Evolutionary conservation across 2,888 invertebrate species (phyloP).

Genomic region (Tipula lateralis): DNA sequence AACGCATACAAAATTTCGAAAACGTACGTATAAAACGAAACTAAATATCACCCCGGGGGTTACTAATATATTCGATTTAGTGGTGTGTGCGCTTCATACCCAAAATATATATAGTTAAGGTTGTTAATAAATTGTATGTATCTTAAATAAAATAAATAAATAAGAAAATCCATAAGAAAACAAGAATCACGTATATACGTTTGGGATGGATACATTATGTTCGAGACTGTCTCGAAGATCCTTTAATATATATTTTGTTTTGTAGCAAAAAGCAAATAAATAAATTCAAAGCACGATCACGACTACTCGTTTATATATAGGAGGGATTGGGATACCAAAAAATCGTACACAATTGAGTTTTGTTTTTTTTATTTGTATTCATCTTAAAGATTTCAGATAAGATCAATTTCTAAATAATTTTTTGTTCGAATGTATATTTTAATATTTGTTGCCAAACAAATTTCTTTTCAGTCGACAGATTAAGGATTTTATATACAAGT

Average conservation of each 20-base stretch:
- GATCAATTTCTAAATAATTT: neutral
- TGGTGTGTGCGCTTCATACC: neutral
- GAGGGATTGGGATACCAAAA: neutral
- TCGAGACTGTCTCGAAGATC: neutral
- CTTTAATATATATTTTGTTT: neutral
- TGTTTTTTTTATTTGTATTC: neutral
- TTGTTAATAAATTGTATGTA: neutral
- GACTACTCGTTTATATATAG: constrained; percentile 12
- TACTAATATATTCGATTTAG: neutral
- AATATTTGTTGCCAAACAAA: constrained; percentile 15
- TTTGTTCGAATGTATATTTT: neutral
- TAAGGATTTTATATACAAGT: constrained; percentile 7
- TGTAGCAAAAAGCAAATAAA: neutral
- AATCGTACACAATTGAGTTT: neutral
- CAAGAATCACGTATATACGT: neutral
- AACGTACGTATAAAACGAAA: too few species aligned
- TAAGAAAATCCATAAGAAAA: neutral
- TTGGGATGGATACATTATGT: neutral
- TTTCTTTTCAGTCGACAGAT: neutral
- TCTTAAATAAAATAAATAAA: constrained; percentile 16
- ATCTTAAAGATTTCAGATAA: neutral
- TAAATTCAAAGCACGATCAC: constrained; percentile 19
- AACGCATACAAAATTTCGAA: neutral
- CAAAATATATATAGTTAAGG: neutral
- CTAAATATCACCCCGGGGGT: neutral